phyloP scores from a whole-genome alignment of 35 echinoderm and acorn worm genomes.

The Strongylocentrotus purpuratus region DNA sequence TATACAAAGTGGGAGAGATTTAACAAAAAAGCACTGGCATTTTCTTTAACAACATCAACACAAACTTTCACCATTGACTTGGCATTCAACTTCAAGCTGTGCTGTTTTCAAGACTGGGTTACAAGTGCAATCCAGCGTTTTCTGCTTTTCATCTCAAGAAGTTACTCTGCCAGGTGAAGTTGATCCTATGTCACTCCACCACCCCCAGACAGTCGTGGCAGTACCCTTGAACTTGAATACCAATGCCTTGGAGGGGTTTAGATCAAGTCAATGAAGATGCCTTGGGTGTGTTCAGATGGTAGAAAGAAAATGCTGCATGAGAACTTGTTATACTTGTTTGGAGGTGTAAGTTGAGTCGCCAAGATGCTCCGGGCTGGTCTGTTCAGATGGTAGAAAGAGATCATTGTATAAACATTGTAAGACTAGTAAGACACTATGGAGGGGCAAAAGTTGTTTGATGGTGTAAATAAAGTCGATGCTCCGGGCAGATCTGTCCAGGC shows the following conservation, averaged over 20 bases:
- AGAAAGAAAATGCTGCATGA: not conserved
- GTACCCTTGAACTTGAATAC: not conserved
- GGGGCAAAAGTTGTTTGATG: no score
- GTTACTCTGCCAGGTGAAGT: not conserved
- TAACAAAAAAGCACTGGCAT: no score
- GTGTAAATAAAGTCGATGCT: no score
- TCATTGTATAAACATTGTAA: not conserved
- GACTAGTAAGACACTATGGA: no score
- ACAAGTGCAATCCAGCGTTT: not conserved
- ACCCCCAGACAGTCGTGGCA: not conserved
- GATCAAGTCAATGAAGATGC: not conserved
- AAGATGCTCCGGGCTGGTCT: not conserved
- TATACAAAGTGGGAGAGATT: no score
- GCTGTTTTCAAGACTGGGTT: not conserved
- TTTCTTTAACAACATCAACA: not conserved
- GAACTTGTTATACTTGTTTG: not conserved
- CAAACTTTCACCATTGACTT: not conserved
- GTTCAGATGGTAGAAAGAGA: not conserved
- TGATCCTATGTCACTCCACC: not conserved
- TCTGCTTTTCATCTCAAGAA: not conserved
- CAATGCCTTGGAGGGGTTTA: not conserved
- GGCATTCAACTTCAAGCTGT: not conserved
- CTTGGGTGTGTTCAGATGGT: not conserved
- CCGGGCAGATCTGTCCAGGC: no score
- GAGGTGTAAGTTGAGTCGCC: no score